Conservation (phyloP, 2,113 vertebrate genomes). For the Athene noctua region DNA sequence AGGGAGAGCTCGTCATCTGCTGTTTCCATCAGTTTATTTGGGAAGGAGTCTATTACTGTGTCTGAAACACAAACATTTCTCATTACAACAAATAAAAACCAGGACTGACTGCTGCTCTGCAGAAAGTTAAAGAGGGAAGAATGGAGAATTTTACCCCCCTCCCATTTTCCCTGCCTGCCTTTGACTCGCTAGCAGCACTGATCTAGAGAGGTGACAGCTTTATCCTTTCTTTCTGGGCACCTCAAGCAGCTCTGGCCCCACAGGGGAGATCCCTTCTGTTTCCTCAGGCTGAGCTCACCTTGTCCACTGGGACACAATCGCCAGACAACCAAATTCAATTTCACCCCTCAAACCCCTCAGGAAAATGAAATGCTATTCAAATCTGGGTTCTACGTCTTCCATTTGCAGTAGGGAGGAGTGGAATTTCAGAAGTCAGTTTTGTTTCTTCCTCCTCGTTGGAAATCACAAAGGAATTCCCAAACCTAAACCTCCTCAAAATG, state of each 20-base stretch:
- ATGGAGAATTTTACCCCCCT: background rate
- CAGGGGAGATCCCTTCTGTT: background rate
- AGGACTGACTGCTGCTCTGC: background rate
- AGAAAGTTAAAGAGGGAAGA: background rate
- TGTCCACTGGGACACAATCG: background rate
- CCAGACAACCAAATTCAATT: background rate
- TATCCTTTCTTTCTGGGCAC: background rate
- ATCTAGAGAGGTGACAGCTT: background rate
- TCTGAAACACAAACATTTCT: conserved; percentile 59
- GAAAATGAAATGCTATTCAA: background rate
- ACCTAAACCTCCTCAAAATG: background rate
- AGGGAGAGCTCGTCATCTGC: conserved; percentile 68
- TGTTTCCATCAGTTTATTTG: conserved; percentile 73
- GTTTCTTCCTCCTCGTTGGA: background rate
- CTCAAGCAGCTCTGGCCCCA: background rate
- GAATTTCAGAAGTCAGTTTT: background rate
- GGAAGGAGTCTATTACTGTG: conserved; percentile 64
- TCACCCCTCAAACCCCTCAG: background rate
- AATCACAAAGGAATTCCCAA: background rate
- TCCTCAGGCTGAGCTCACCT: background rate
- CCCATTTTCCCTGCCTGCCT: background rate
- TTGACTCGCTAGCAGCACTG: background rate
- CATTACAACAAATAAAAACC: background rate
- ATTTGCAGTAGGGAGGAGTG: background rate
- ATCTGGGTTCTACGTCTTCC: background rate